phyloP scores from a whole-genome alignment of 2,113 vertebrate genomes.

The Aphyosemion australe region DNA sequence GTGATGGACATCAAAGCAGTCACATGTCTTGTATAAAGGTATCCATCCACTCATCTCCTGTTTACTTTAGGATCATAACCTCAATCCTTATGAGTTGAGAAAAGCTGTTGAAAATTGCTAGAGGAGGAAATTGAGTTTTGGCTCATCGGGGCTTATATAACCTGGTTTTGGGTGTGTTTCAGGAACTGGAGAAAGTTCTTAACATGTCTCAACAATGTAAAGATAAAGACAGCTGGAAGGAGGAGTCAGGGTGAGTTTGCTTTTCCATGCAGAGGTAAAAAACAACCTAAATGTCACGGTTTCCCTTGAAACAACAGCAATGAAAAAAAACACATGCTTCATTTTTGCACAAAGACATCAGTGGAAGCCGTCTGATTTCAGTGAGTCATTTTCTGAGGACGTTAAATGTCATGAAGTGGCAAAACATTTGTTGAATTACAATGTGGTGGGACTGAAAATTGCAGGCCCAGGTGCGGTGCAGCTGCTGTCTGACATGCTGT shows the following conservation, averaged over 20 bases:
- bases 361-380: not conserved
- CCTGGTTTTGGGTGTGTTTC: constrained; percentile 39
- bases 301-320: too few species aligned
- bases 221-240: constrained; percentile 85
- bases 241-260: constrained; percentile 86
- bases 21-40: constrained; percentile 91
- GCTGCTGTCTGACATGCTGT: constrained; percentile 1
- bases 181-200: constrained; percentile 88
- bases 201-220: constrained; percentile 86
- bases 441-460: not conserved
- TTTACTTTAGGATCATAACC: not conserved
- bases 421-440: not conserved
- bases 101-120: not conserved
- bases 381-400: not conserved
- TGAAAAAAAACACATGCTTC: too few species aligned
- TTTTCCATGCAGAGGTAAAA: not conserved
- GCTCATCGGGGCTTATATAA: not conserved
- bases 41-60: constrained; percentile 14
- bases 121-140: not conserved
- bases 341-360: not conserved
- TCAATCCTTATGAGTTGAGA: too few species aligned
- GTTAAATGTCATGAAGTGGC: too few species aligned
- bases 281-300: not conserved
- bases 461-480: not conserved
- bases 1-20: constrained; percentile 81